Conservation (phyloP, 2,888 invertebrate genomes). For the Drosophila flavopinicola region DNA sequence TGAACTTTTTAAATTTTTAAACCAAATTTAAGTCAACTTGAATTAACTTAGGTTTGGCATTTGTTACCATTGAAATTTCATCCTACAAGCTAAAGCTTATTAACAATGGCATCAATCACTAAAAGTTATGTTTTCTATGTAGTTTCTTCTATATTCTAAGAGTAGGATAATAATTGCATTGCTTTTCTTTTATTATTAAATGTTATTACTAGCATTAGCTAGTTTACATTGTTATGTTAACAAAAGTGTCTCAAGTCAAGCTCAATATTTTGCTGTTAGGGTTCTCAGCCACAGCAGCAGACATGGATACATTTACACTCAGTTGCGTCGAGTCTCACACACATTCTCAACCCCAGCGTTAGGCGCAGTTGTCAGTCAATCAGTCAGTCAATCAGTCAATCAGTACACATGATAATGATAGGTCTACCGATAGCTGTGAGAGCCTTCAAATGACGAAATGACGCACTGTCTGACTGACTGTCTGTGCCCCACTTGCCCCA, state of each 20-base stretch:
- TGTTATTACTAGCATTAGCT: too few relatives aligned
- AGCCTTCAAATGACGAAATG: constrained; percentile 25
- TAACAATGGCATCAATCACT: too few relatives aligned
- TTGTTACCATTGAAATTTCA: too few relatives aligned
- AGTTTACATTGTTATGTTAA: too few relatives aligned
- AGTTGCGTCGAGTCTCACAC: constrained; percentile 25
- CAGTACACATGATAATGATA: constrained; percentile 56
- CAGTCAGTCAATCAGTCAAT: constrained; percentile 42
- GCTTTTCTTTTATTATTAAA: too few relatives aligned
- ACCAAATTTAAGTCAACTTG: too few relatives aligned
- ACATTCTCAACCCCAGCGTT: constrained; percentile 12
- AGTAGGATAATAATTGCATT: too few relatives aligned
- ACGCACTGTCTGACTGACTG: constrained; percentile 11
- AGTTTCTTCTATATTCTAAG: too few relatives aligned
- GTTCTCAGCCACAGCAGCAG: not conserved
- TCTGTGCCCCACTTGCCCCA: not conserved
- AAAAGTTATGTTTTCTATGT: too few relatives aligned
- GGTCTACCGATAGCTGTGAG: constrained; percentile 37
- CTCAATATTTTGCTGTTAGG: not conserved
- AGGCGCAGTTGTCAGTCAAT: constrained; percentile 43
- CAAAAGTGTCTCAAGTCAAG: not conserved
- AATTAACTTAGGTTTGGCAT: too few relatives aligned
- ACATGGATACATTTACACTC: not conserved
- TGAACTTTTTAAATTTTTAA: too few relatives aligned
- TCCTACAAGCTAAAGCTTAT: too few relatives aligned